Base-by-base conservation (phyloP, 2,113 vertebrate species). In the Periophthalmodon schlosseri region DNA sequence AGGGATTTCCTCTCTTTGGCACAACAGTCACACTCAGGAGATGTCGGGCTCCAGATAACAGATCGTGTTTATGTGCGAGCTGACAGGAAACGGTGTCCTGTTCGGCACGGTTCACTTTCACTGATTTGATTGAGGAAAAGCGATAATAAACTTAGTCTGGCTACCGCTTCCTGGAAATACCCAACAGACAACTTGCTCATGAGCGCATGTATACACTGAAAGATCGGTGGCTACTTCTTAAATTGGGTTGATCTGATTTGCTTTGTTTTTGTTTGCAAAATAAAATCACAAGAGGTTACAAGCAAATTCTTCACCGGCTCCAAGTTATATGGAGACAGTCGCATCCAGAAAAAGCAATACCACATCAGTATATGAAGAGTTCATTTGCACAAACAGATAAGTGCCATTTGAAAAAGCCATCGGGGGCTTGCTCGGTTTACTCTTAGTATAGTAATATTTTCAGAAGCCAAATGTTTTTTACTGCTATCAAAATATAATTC, bases 111-210 rank as follows among this genome's bases (percentile, higher is more conserved):
- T 82, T 75, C 81, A 84, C 79, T 80, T 56, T 85, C 82, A 61
- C 81, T 90, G 87, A 91, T 90, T 88, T 86, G 83, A 92, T 92
- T 88, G 80, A 85, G 79, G 81, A 80, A 80, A 71, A 78, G 77
- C 72, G 82, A 82, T 83, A 85, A 88, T 86, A 84, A 89, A 90
- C 86, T 84, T 69, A 86, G 83, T 88, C 86, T 88, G 69, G 79
- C 81, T 79, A 77, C 85, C 80, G 77, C 77, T 89, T 91, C 85
- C 84, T 83, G 88, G 72, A 86, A 85, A 86, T 81, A 81, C 79
- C 81, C 85, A 71, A 18, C 68, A 75, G 75, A 79, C 76, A 66
- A 39, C 70, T 56, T 56, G 46, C 60, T 57, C 73, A 72, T 23
- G 23, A 24, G 23, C 50, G 50, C 63, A 56, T 57, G 56, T 36